Evolutionary conservation across 53 echinoderm and acorn worm species (phyloP).

Genomic region (Echinometra lucunter): DNA sequence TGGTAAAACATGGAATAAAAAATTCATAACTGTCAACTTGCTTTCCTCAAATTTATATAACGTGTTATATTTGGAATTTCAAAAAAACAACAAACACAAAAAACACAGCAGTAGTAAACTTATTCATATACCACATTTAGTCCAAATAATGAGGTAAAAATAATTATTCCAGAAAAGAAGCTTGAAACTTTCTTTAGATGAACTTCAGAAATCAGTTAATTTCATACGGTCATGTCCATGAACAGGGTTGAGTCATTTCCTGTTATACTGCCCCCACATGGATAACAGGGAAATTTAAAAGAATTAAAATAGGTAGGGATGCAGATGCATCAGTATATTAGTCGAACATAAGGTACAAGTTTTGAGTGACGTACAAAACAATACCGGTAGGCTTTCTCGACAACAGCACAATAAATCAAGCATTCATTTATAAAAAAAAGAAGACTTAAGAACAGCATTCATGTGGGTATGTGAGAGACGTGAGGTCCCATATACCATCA

Average conservation of each 20-base stretch:
- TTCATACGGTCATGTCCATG: background rate
- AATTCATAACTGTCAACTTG: no score
- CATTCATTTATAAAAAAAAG: background rate
- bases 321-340: background rate
- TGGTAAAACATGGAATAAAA: no score
- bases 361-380: background rate
- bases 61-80: no score
- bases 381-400: background rate
- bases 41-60: no score
- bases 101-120: no score
- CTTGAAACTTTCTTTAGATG: background rate
- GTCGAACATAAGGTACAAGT: background rate
- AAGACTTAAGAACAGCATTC: background rate
- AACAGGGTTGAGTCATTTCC: background rate
- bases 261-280: conserved; percentile 34
- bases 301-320: background rate
- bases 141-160: background rate
- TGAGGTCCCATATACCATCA: background rate
- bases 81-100: no score
- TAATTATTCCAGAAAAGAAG: background rate
- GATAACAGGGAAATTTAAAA: background rate
- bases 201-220: no score
- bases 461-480: background rate
- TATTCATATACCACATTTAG: background rate
- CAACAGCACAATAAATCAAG: background rate